Base-by-base conservation (phyloP, 2,888 invertebrate genomes). In the Plebejus melissa region DNA sequence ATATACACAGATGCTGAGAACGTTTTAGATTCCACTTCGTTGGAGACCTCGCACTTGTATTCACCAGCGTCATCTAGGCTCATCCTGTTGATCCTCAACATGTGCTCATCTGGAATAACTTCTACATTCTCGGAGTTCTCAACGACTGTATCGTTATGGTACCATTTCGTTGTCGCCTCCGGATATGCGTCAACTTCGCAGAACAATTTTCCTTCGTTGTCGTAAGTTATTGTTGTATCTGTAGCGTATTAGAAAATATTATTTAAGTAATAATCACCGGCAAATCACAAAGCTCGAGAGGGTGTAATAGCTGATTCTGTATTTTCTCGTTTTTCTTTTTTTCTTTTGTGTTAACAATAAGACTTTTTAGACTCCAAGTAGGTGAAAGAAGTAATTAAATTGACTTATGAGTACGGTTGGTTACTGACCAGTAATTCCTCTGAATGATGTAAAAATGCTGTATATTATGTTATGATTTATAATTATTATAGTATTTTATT, bases 141-240 rank as follows among this genome's bases (percentile, higher is more conserved):
- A 32, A 91, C 46, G 3, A 78, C 50, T 4, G 83, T 85, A 0
- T 83, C 83, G 60, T 92, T 91, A 57, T 87, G 85, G 69, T 83
- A 88, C 92, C 92, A 93, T 76, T 82, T 84, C 4, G 85, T 81
- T 54, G 81, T 81, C 0, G 87, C 88, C 78, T 86, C 85, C 0
- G 92, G 92, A 75, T 90, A 92, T 0, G 91, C 87, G 0, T 83
- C 81, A 0, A 89, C 87, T 83, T 88, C 81, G 70, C 92, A 93
- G 69, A 80, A 82, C 0, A 93, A 77, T 78, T 80, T 84, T 0
- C 86, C 87, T 78, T 88, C 84, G 3, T 74, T 78, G 0, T 86
- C 88, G 60, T 87, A 93, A 80, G 88, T 86, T 46, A 93, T 82
- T 0, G 83, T 83, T 7, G 79, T 79, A 78, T 90, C 92, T 93